Conservation (phyloP, 1,140 invertebrate species). For the Holcopasites calliopsidis region DNA sequence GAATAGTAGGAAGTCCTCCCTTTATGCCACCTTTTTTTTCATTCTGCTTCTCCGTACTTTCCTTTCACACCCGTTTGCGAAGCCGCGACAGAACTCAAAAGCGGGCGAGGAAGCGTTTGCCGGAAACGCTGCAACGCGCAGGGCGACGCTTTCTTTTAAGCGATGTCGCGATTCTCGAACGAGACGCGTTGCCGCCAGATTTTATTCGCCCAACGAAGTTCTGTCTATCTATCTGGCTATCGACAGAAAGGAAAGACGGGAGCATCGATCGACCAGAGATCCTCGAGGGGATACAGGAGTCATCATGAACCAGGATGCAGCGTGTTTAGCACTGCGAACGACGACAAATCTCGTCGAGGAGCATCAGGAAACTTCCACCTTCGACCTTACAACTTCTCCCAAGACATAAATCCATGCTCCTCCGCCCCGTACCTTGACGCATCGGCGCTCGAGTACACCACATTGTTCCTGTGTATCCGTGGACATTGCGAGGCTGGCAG, state of each 20-base stretch:
- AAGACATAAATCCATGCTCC: slow-evolving; percentile 22
- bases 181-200: neutral
- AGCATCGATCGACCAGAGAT: neutral
- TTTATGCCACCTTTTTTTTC: neutral
- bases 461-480: slow-evolving; percentile 34
- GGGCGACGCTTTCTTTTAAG: slow-evolving; percentile 27
- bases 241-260: neutral
- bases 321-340: neutral
- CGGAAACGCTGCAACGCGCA: slow-evolving; percentile 13
- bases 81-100: slow-evolving; percentile 1
- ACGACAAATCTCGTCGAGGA: slow-evolving; percentile 12
- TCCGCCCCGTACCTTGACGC: neutral
- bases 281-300: neutral
- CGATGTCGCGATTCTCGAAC: neutral
- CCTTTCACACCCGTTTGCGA: neutral
- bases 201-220: slow-evolving; percentile 2
- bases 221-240: too few relatives aligned
- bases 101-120: neutral
- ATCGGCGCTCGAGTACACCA: slow-evolving; percentile 12
- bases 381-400: slow-evolving; percentile 26
- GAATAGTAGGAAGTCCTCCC: slow-evolving; percentile 10
- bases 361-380: slow-evolving; percentile 13
- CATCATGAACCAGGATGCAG: neutral
- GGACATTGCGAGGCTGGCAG: slow-evolving; percentile 38
- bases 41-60: neutral